Conservation (phyloP, 2,797 vertebrate genomes). For the Tenualosa ilisha region DNA sequence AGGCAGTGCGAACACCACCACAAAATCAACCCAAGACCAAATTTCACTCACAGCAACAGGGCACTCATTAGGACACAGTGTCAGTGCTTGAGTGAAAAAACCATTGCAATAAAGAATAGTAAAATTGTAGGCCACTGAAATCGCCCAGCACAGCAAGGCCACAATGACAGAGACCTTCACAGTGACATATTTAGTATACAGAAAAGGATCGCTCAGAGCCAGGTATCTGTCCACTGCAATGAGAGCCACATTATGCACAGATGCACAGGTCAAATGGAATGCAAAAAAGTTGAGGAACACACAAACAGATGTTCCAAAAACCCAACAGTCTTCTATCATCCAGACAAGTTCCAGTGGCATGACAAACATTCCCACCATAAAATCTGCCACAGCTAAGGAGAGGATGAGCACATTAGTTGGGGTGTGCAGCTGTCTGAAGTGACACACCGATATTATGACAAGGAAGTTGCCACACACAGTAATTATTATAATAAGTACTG, state of each 20-base stretch:
- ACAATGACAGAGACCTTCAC: slow-evolving; percentile 11
- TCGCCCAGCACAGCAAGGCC: slow-evolving; percentile 39
- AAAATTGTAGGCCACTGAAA: slow-evolving; percentile 49
- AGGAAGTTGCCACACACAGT: slow-evolving; percentile 56
- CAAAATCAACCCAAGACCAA: slow-evolving; percentile 42
- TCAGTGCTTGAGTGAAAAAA: slow-evolving; percentile 39
- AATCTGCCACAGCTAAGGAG: slow-evolving; percentile 49
- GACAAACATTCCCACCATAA: slow-evolving; percentile 47
- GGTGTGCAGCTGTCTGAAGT: slow-evolving; percentile 56
- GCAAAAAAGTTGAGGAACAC: slow-evolving; percentile 37
- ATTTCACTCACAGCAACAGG: slow-evolving; percentile 23
- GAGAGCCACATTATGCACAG: slow-evolving; percentile 51
- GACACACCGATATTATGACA: slow-evolving; percentile 46
- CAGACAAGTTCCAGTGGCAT: slow-evolving; percentile 48
- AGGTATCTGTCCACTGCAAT: slow-evolving; percentile 50
- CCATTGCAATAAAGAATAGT: slow-evolving; percentile 36
- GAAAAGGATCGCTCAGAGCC: slow-evolving; percentile 40
- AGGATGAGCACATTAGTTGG: slow-evolving; percentile 50
- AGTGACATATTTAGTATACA: slow-evolving; percentile 41
- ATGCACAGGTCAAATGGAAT: slow-evolving; percentile 40
- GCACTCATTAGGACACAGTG: slow-evolving; percentile 41
- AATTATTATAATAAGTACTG: slow-evolving; percentile 43
- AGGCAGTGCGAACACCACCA: slow-evolving; percentile 45
- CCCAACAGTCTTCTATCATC: slow-evolving; percentile 47
- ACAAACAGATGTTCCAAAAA: slow-evolving; percentile 40